phyloP scores from a whole-genome alignment of 2,888 invertebrate species.

The Rhaphigaster nebulosa region DNA sequence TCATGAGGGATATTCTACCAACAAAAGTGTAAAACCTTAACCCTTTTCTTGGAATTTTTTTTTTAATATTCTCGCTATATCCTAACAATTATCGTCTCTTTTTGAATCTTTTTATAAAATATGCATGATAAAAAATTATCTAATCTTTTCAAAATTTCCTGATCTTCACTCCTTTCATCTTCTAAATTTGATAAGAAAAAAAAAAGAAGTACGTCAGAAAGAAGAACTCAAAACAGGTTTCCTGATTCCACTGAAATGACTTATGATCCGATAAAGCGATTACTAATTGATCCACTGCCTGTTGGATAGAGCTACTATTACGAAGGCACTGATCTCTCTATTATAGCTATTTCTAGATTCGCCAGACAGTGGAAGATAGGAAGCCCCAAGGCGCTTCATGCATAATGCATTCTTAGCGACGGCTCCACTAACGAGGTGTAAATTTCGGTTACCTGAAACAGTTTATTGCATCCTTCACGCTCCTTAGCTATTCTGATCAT shows the following conservation, averaged over 20 bases:
- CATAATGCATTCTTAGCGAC: slow-evolving; percentile 15
- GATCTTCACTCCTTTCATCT: neutral
- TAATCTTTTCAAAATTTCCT: neutral
- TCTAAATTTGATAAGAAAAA: neutral
- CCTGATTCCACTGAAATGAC: neutral
- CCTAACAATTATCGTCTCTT: no score
- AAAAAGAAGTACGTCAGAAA: neutral
- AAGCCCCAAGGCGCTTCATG: neutral
- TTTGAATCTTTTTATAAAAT: no score
- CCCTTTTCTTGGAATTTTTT: no score
- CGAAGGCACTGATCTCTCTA: neutral
- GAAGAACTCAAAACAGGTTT: neutral
- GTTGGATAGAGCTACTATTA: neutral
- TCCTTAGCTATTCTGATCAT: neutral
- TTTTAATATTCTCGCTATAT: no score
- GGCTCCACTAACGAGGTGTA: slow-evolving; percentile 6
- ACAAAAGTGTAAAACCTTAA: no score
- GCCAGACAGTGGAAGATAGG: slow-evolving; percentile 11
- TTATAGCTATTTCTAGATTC: slow-evolving; percentile 27
- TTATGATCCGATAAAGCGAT: neutral
- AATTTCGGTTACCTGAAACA: slow-evolving; percentile 1
- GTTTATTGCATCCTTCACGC: neutral
- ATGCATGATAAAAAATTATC: neutral
- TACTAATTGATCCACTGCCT: neutral
- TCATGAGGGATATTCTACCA: no score